phyloP scores from a whole-genome alignment of 2,888 invertebrate species.

The Mythimna ferrago region DNA sequence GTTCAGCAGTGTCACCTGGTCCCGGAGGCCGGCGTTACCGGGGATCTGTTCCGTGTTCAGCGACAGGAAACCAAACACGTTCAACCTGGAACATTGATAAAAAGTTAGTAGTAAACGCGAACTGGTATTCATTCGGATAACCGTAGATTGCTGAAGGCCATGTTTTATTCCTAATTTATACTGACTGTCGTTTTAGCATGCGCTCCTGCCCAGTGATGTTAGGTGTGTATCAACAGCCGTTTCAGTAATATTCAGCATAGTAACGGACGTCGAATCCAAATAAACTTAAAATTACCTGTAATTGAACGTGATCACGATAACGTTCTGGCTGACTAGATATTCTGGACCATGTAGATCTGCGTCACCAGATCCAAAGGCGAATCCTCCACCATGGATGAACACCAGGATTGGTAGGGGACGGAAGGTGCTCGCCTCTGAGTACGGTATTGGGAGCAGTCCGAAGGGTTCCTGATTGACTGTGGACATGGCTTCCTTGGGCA shows the following conservation, averaged over 20 bases:
- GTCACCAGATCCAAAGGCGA: slow-evolving; percentile 84
- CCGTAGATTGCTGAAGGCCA: background rate
- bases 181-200: background rate
- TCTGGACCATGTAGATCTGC: slow-evolving; percentile 83
- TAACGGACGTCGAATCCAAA: background rate
- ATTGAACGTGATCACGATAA: slow-evolving; percentile 86
- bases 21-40: slow-evolving; percentile 87
- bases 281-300: slow-evolving; percentile 77
- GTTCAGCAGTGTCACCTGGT: slow-evolving; percentile 81
- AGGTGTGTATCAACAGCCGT: background rate
- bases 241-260: background rate
- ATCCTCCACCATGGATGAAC: slow-evolving; percentile 86
- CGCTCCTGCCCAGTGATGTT: background rate
- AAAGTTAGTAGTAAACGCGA: background rate
- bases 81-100: slow-evolving; percentile 75
- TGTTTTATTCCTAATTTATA: background rate
- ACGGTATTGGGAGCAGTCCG: too few relatives aligned
- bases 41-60: slow-evolving; percentile 79
- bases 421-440: too few relatives aligned
- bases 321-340: slow-evolving; percentile 77
- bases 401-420: slow-evolving; percentile 79
- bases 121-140: background rate
- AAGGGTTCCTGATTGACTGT: slow-evolving; percentile 47
- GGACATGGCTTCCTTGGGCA: slow-evolving; percentile 74
- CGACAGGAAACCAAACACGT: slow-evolving; percentile 85